Base-by-base conservation (phyloP, 2,797 vertebrate species). In the Sebastes paucispinis region DNA sequence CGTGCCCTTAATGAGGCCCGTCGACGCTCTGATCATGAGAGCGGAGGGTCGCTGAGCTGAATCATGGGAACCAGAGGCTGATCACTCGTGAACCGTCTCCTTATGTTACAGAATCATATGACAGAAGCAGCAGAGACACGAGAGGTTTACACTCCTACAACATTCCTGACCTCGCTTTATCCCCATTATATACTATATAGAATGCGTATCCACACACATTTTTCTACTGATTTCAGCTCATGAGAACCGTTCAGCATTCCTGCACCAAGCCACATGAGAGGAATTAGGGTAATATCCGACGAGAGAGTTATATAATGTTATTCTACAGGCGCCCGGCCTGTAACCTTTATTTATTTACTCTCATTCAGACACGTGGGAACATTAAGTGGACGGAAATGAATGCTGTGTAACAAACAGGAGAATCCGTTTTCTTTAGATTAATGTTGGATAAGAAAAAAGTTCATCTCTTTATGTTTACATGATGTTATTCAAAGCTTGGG, bases 221-320 rank as follows among this genome's bases (percentile, higher is more conserved):
- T 64, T 43, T 31, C 65, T 22, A 3, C 67, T 32, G 18, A 52
- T n/a, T 32, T 69, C 65, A 27, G 54, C 82, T 84, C 81, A 69
- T 60, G 75, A 59, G 36, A 69, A 71, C 14, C 3, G n/a, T 70
- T 58, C 11, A 73, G 59, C 74, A 69, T 87, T 89, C 69, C 74
- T 81, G 69, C 50, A 13, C 1, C 1, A 47, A 72, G 52, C 77
- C 92, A 89, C 86, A 93, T 89, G 92, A 92, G 55, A 12, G 78
- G 85, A 87, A 80, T 94, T 83, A 89, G 25, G 52, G 81, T 87
- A 77, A 90, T 84, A 72, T 69, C 76, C 50, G 8, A 36, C 62
- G 58, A 75, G 66, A 25, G 67, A 60, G 54, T 91, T 93, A 82
- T 36, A 77, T 90, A 89, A 93, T 77, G 8, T 76, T 43, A 54